Evolutionary conservation across 2,113 vertebrate species (phyloP).

Genomic region (Leptobrachium ailaonicum): DNA sequence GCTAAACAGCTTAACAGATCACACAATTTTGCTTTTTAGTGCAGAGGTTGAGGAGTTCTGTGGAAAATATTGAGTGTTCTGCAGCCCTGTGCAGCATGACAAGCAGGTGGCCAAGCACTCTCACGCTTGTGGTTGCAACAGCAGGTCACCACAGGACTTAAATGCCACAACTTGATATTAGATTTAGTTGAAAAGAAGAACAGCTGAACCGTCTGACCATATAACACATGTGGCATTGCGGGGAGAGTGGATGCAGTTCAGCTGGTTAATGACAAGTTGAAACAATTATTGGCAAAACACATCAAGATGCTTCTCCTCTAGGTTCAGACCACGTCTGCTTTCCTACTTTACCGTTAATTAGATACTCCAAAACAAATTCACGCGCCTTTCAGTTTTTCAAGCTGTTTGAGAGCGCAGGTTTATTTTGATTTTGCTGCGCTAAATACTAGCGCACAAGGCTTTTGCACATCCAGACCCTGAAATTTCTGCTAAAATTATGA

Average conservation of each 20-base stretch:
- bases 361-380: constrained; percentile 10
- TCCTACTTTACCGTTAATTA: constrained; percentile 18
- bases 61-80: constrained; percentile 21
- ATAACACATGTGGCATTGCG: constrained; percentile 17
- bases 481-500: constrained; percentile 33
- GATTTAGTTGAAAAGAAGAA: constrained; percentile 34
- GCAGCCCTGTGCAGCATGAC: constrained; percentile 2
- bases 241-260: neutral
- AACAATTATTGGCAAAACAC: constrained; percentile 36
- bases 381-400: neutral
- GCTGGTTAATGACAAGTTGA: constrained; percentile 18
- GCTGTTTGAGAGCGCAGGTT: constrained; percentile 8
- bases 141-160: constrained; percentile 34
- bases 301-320: constrained; percentile 23
- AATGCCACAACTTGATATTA: constrained; percentile 46
- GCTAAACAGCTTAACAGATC: no score
- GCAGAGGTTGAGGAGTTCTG: neutral
- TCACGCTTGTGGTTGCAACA: constrained; percentile 28
- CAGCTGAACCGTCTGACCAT: constrained; percentile 34
- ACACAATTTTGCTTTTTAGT: neutral
- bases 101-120: constrained; percentile 43
- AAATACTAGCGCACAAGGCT: constrained; percentile 18
- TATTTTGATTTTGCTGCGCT: constrained; percentile 22
- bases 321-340: neutral
- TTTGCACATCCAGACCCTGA: constrained; percentile 11